Base-by-base conservation (phyloP, 2,113 vertebrate species). In the Tylochromis polylepis region DNA sequence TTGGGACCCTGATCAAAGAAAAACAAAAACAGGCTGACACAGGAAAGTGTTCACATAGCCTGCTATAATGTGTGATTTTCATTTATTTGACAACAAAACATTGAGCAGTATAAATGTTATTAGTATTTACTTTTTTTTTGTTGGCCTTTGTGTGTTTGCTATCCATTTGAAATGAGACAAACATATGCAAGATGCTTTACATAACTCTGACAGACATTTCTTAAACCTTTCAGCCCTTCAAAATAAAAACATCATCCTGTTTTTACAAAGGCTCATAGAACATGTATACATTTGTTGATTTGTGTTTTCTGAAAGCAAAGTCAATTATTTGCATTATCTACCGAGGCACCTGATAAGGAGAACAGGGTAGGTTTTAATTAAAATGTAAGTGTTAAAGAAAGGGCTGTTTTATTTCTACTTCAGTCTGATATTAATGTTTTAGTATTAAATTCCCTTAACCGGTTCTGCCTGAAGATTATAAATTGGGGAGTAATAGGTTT, bases 1-100 rank as follows among this genome's bases (percentile, higher is more conserved):
- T 20, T 95, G 0, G 96, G 97, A 84, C 97, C 97, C 98, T 97
- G 96, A 72, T 12, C 20, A 49, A 49, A 16, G 16, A 36, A 36
- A 31, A 29, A 29, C 12, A 80, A 9, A 24, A 10, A 59, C 5
- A 58, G 5, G 3, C 11, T 5, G 24, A 43, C 4, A 29, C 6
- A 75, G 43, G 43, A 72, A 72, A 72, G 41, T 72, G 15, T 27
- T 72, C 67, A 27, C 14, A 11, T 46, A 27, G 22, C 22, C 22
- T 46, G 22, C 22, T 46, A 72, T 46, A 14, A 27, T 0, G 8
- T 72, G 67, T 46, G 22, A 49, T 75, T 49, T 75, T 75, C 15
- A 29, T 1, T 75, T 49, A 49, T 29, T 0, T 16, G 24, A 29
- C 7, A 49, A 72, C 2, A 27, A 49, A 75, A 75, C 67, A 72